Base-by-base conservation (phyloP, 2,888 invertebrate species). In the Alviniconcha strummeri region DNA sequence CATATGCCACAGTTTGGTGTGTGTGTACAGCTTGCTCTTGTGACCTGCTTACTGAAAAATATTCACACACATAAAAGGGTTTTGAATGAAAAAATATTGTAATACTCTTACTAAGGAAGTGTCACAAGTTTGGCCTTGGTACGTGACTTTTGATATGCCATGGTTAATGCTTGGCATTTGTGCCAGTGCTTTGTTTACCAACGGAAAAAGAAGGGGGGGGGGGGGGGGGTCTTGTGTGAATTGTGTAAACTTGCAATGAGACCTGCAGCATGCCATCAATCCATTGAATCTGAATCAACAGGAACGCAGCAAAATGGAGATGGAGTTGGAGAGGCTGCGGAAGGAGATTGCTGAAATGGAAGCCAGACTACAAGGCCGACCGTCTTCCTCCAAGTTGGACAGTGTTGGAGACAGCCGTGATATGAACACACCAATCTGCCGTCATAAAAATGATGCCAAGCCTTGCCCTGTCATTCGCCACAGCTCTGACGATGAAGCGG, bases 321-420 rank as follows among this genome's bases (percentile, higher is more conserved):
- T 77, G 36, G 90, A 91, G 77, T 76, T 91, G 17, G 90, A 89
- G 36, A 84, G 84, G 7, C 76, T 91, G 88, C 88, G 87, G 69
- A 82, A 85, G 74, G 89, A 91, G 76, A 91, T 91, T 85, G 87
- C 87, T 17, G 86, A 86, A n/a, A 83, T 90, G 71, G 90, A 90
- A 83, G 89, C 90, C 36, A 88, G 89, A 78, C 83, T 91, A 57
- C 86, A 84, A 17, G 74, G 60, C 19, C 81, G 78, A 64, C 19
- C 15, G 17, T 80, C 69, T 11, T 71, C 71, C 17, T 69, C 69
- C 55, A 54, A 60, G 5, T 19, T 71, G 36, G 71, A 83, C 71
- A 77, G 78, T 76, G 54, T 15, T 19, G 19, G 36, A 11, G 77
- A 77, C 77, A 11, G 55, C 15, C 5, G 56, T 55, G 57, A 77